Conservation (phyloP, 64 coral and sea anemone genomes). For the Catalaphyllia jardinei region DNA sequence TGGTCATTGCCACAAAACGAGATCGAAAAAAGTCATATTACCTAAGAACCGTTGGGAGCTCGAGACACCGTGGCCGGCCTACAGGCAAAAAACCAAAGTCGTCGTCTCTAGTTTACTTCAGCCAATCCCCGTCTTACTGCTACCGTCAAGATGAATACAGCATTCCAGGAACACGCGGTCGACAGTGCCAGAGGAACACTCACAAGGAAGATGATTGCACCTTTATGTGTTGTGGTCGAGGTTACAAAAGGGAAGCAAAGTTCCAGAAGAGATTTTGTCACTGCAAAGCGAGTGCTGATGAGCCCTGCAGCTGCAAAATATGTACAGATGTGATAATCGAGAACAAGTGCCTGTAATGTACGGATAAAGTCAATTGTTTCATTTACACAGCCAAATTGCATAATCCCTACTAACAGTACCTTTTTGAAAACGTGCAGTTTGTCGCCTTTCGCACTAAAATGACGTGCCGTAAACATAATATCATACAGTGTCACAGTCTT, state of each 20-base stretch:
- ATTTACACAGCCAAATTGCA: too few species aligned
- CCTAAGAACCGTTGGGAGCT: neutral
- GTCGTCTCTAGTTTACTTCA: neutral
- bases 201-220: conserved; percentile 14
- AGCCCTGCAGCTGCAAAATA: conserved; percentile 27
- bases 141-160: conserved; percentile 19
- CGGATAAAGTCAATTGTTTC: too few species aligned
- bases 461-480: too few species aligned
- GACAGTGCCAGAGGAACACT: conserved; percentile 15
- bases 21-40: neutral
- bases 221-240: conserved; percentile 30
- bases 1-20: neutral
- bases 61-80: neutral
- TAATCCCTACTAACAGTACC: too few species aligned
- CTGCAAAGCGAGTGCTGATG: neutral
- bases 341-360: conserved; percentile 5
- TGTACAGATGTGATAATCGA: conserved; percentile 26
- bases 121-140: neutral
- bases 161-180: conserved; percentile 20
- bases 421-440: too few species aligned
- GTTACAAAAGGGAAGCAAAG: neutral
- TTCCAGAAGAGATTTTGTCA: conserved; percentile 1
- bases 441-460: too few species aligned
- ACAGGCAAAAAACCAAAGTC: neutral
- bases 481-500: too few species aligned